Percentiles rank a stretch among this genome's conserved stretches.
phyloP scores from a whole-genome alignment of 2,113 vertebrate species.

The Urocynchramus pylzowi region DNA sequence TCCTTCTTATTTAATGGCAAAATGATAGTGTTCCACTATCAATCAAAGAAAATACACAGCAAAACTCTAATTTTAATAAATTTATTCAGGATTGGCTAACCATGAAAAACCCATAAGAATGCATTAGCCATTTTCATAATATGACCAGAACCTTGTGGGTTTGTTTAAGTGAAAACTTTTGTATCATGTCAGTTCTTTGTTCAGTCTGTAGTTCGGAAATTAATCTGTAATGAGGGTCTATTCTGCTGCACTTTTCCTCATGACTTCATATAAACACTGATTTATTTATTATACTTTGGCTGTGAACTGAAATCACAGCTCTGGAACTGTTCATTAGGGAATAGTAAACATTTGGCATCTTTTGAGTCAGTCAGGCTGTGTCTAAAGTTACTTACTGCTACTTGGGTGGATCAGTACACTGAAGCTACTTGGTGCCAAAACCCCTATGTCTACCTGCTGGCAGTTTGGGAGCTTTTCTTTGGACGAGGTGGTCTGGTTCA shows the following conservation, averaged over 20 bases:
- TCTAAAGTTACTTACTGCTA: not conserved
- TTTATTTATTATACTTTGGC: conserved; percentile 9
- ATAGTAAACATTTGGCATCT: not conserved
- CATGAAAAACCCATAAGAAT: not conserved
- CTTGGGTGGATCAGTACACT: not conserved
- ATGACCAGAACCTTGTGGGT: not conserved
- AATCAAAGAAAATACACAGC: not conserved
- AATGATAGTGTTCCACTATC: not conserved
- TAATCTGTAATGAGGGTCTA: not conserved
- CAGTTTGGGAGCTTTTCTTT: not conserved
- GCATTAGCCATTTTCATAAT: not conserved
- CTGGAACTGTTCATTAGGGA: not conserved
- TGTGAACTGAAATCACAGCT: not conserved
- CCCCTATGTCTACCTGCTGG: not conserved
- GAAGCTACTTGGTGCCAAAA: not conserved
- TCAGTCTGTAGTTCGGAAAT: not conserved
- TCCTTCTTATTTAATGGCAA: not conserved
- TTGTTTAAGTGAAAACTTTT: not conserved
- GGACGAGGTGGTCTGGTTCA: not conserved
- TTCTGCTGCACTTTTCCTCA: not conserved
- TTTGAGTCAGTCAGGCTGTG: not conserved
- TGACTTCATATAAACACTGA: not conserved
- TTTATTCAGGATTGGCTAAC: not conserved
- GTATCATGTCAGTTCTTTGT: not conserved
- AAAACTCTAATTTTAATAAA: not conserved